A percentile compares a stretch with the other conserved stretches of the same genome.
These are phyloP conservation scores for Chrysolina americana DNA, from an alignment of 2,888 invertebrate species.

Conservation along the genomic window DNA sequence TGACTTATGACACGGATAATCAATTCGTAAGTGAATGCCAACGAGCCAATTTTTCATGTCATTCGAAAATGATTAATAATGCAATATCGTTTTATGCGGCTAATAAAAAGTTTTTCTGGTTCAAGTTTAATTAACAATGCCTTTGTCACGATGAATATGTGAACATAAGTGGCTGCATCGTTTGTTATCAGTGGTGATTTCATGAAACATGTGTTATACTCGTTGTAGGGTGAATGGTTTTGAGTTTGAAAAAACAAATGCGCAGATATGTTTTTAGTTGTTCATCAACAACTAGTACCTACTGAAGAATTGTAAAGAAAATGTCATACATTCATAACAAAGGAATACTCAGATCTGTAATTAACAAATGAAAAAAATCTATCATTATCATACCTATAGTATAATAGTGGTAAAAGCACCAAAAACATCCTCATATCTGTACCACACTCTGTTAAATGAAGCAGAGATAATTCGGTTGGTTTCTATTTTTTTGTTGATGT, in stretches of 20 bases:
- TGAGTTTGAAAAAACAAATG: background rate
- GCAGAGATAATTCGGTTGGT: too few species aligned
- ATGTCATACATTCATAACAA: too few species aligned
- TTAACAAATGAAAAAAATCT: too few species aligned
- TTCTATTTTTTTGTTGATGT: too few species aligned
- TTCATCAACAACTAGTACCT: too few species aligned
- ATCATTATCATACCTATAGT: too few species aligned
- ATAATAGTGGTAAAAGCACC: too few species aligned
- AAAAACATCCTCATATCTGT: too few species aligned
- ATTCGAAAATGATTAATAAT: constrained; percentile 46
- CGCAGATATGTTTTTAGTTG: background rate
- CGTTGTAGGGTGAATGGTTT: background rate
- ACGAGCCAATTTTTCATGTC: constrained; percentile 50
- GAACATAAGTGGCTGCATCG: constrained; percentile 8
- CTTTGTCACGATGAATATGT: constrained; percentile 12
- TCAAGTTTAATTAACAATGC: constrained; percentile 23
- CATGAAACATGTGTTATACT: constrained; percentile 9
- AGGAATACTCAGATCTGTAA: too few species aligned
- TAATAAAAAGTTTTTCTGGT: constrained; percentile 40
- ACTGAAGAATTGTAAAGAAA: too few species aligned
- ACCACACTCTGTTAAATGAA: too few species aligned
- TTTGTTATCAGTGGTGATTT: background rate
- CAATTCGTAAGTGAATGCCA: constrained; percentile 50
- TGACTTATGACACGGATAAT: constrained; percentile 49
- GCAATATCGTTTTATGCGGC: constrained; percentile 43